phyloP scores from a whole-genome alignment of 2,797 vertebrate genomes.

The Coilia nasus region DNA sequence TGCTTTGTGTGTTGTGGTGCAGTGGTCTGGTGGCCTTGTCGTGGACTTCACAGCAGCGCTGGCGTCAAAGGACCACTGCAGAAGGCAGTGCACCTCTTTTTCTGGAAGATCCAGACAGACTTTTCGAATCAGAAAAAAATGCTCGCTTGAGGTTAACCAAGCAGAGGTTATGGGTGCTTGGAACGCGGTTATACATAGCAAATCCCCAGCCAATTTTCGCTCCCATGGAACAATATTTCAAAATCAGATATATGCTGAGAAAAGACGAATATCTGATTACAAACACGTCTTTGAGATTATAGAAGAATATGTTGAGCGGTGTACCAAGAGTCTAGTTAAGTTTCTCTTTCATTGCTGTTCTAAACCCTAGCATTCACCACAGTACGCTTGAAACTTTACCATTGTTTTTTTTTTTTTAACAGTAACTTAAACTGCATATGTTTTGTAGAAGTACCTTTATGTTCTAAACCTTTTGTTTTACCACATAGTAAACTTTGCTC shows the following conservation, averaged over 20 bases:
- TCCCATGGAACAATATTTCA: background rate
- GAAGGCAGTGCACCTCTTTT: background rate
- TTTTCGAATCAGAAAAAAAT: background rate
- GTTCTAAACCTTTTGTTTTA: too few relatives aligned
- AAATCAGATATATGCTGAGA: background rate
- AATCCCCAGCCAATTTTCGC: slow-evolving; percentile 6
- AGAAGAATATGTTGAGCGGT: background rate
- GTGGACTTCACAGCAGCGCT: background rate
- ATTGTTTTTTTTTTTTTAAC: too few relatives aligned
- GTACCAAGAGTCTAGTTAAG: background rate
- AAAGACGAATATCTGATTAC: background rate
- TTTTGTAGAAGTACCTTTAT: too few relatives aligned
- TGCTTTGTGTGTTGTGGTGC: background rate
- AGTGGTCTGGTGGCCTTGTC: slow-evolving; percentile 1
- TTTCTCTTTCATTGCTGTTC: background rate
- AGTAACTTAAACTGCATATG: too few relatives aligned
- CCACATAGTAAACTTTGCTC: background rate
- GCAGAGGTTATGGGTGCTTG: slow-evolving; percentile 14
- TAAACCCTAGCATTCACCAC: background rate
- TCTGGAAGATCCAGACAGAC: slow-evolving; percentile 1
- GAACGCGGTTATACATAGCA: background rate
- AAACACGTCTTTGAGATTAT: background rate
- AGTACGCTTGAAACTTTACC: too few relatives aligned
- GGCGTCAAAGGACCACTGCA: background rate
- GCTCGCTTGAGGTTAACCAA: background rate